Conservation (phyloP, 2,888 invertebrate genomes). For the Athalia cordata region DNA sequence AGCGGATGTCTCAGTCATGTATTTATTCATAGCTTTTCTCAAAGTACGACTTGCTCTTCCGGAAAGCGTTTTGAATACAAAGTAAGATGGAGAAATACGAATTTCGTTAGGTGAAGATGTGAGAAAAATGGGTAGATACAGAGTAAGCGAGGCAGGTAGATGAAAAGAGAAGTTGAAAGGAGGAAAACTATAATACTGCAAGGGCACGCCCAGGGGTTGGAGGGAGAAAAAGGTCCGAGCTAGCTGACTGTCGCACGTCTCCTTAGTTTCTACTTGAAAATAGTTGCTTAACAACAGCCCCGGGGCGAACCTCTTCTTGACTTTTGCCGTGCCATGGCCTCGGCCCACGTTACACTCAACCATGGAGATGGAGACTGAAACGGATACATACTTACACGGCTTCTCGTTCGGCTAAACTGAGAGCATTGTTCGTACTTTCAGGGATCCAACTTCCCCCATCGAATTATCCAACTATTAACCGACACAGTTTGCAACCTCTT, state of each 20-base stretch:
- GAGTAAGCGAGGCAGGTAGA: neutral
- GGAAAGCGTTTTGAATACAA: conserved; percentile 40
- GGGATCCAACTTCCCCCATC: conserved; percentile 37
- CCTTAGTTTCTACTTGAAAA: too few relatives aligned
- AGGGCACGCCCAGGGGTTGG: too few relatives aligned
- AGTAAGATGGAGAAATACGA: conserved; percentile 16
- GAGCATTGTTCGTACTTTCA: conserved; percentile 32
- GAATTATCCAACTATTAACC: conserved; percentile 46
- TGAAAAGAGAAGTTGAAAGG: neutral
- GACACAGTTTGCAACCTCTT: conserved; percentile 28
- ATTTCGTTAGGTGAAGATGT: neutral
- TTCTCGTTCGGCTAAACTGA: neutral
- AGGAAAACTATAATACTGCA: too few relatives aligned
- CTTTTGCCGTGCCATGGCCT: too few relatives aligned
- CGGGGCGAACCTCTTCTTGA: too few relatives aligned
- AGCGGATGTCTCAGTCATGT: conserved; percentile 35
- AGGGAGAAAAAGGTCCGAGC: too few relatives aligned
- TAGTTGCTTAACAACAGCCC: too few relatives aligned
- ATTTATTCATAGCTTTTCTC: conserved; percentile 39
- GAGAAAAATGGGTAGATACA: neutral
- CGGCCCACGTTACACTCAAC: too few relatives aligned
- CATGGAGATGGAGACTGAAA: too few relatives aligned
- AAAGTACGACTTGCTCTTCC: conserved; percentile 37
- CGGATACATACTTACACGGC: conserved; percentile 13
- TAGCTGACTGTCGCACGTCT: too few relatives aligned